Base-by-base conservation (phyloP, 2,888 invertebrate genomes). In the Isoperla grammatica region DNA sequence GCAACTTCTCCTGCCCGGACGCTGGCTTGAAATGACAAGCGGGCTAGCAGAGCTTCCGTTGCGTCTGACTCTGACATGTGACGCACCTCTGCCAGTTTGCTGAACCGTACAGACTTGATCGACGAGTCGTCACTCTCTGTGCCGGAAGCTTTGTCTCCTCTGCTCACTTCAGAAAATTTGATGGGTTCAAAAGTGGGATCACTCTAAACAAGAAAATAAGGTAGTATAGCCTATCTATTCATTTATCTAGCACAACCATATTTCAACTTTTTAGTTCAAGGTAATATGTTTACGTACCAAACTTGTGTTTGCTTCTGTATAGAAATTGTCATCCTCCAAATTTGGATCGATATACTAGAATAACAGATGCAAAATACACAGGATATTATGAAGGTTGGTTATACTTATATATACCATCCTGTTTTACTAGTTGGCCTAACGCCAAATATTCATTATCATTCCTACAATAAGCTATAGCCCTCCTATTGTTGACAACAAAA, bases 11-110 rank as follows among this genome's bases (percentile, higher is more conserved):
- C 85, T 56, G 93, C 93, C 62, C 93, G 81, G 64, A 94, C 74
- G 61, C 91, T 93, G 8, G 95, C 95, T 65, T 91, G 86, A 80
- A 96, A 97, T n/a, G 96, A 95, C 63, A 97, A 79, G 54, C 97
- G 82, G 2, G 97, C 94, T 70, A 95, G 79, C 64, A 94, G 76
- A 9, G 97, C 97, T 71, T 96, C 97, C 45, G 91, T 90, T 2
- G 96, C 97, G 77, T 94, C 89, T 65, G 84, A 83, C 60, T 91
- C 89, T 0, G 91, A 91, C 88, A 93, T 89, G 67, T 93, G 92
- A 0, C 92, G 82, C 57, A 90, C 89, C 82, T 83, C 35, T 45
- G 40, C 78, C 66, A 96, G 80, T 78, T 93, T 93, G 72, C 88
- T 94, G 73, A 95, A 95, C 61, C 95, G 82, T 11, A 96, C 96